phyloP scores from a whole-genome alignment of 2,113 vertebrate species.

The Hemiscyllium ocellatum region DNA sequence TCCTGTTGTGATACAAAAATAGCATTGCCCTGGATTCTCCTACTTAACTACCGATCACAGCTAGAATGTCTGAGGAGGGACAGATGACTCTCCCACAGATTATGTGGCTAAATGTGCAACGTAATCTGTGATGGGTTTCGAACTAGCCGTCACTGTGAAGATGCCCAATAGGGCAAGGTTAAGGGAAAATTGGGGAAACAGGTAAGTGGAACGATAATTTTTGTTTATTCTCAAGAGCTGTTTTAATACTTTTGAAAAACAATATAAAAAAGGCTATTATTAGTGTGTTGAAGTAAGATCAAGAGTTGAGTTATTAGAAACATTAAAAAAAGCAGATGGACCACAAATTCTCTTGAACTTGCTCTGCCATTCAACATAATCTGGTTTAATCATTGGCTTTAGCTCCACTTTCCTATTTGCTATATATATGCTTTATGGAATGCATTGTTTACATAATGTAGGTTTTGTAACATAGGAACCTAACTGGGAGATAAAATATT shows the following conservation, averaged over 20 bases:
- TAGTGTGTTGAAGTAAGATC: background rate
- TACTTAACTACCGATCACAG: background rate
- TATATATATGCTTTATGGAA: background rate
- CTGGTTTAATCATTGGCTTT: background rate
- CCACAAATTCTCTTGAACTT: no score
- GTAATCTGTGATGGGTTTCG: background rate
- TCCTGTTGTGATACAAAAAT: background rate
- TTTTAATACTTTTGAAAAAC: background rate
- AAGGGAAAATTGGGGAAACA: background rate
- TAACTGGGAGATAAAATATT: background rate
- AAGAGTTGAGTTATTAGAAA: background rate
- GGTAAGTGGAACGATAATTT: background rate
- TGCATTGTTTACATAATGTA: background rate
- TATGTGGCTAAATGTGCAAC: background rate
- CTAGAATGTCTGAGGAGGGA: background rate
- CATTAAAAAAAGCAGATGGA: no score
- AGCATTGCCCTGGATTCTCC: background rate
- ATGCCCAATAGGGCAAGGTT: background rate
- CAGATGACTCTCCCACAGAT: background rate
- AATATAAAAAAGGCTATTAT: background rate
- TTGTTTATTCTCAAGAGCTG: background rate
- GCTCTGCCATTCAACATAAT: background rate
- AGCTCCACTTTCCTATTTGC: background rate
- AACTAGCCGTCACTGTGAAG: background rate
- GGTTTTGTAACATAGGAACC: background rate